Evolutionary conservation across 2,797 vertebrate genomes (phyloP).

Genomic region (Pipistrellus pipistrellus): DNA sequence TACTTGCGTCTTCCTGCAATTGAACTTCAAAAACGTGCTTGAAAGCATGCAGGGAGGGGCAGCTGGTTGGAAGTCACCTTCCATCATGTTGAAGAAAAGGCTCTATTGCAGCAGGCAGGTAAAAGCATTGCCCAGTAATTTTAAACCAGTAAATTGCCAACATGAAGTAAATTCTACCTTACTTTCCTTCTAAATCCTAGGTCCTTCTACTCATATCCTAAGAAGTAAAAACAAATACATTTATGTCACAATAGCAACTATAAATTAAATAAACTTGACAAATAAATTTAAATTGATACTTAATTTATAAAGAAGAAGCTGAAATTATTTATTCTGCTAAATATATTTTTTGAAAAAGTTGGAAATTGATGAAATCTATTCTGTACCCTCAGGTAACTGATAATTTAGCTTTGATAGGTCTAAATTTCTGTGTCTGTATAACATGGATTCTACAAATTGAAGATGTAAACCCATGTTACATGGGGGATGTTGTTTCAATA

Average conservation of each 20-base stretch:
- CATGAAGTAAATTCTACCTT: not conserved
- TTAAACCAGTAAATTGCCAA: conserved; percentile 46
- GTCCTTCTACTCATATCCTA: not conserved
- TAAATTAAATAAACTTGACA: not conserved
- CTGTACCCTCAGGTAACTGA: not conserved
- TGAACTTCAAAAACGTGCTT: conserved; percentile 57
- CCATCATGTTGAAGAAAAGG: conserved; percentile 8
- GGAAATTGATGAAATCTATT: not conserved
- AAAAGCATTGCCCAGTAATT: not conserved
- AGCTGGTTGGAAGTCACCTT: conserved; percentile 55
- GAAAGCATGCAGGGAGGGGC: conserved; percentile 47
- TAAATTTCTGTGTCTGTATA: not conserved
- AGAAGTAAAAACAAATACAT: conserved; percentile 27
- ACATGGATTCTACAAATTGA: not conserved
- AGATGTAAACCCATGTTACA: not conserved
- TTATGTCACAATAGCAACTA: not conserved
- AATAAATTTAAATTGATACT: not conserved
- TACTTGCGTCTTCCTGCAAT: conserved; percentile 56
- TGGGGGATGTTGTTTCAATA: not conserved
- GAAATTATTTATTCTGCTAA: not conserved
- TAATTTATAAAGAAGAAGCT: not conserved
- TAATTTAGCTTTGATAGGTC: not conserved
- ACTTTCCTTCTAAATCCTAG: not conserved
- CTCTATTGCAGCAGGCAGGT: not conserved
- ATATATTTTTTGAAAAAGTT: not conserved